Evolutionary conservation across 2,888 invertebrate genomes (phyloP).

Genomic region (Anagyrus pseudococci): DNA sequence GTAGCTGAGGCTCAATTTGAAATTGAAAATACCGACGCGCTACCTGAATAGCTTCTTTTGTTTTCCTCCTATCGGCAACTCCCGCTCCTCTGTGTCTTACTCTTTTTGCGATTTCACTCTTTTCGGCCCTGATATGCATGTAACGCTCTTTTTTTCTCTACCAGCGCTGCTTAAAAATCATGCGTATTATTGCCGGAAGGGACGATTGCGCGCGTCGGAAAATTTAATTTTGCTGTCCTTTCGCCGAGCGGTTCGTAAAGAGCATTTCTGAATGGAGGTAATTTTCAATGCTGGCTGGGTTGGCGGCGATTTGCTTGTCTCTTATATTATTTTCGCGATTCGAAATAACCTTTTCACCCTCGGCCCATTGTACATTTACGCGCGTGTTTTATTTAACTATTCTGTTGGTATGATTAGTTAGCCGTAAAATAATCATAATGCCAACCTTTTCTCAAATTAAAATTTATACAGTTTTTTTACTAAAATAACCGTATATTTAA

Average conservation of each 20-base stretch:
- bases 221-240: constrained; percentile 19
- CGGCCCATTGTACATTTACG: too few species aligned
- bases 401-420: too few species aligned
- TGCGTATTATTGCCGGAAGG: not conserved
- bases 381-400: too few species aligned
- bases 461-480: too few species aligned
- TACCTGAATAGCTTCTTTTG: not conserved
- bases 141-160: not conserved
- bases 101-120: too few species aligned
- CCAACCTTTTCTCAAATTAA: too few species aligned
- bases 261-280: constrained; percentile 3
- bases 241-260: not conserved
- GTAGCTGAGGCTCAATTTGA: constrained; percentile 10
- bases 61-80: not conserved
- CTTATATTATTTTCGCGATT: not conserved
- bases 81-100: too few species aligned
- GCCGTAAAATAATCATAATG: too few species aligned
- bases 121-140: not conserved
- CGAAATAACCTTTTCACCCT: too few species aligned
- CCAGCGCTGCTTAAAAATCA: constrained; percentile 8
- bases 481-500: too few species aligned
- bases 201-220: not conserved
- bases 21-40: constrained; percentile 18
- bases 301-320: not conserved
- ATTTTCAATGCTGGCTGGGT: not conserved